Evolutionary conservation across 2,888 invertebrate genomes (phyloP).

Genomic region (Alentia gelatinosa): DNA sequence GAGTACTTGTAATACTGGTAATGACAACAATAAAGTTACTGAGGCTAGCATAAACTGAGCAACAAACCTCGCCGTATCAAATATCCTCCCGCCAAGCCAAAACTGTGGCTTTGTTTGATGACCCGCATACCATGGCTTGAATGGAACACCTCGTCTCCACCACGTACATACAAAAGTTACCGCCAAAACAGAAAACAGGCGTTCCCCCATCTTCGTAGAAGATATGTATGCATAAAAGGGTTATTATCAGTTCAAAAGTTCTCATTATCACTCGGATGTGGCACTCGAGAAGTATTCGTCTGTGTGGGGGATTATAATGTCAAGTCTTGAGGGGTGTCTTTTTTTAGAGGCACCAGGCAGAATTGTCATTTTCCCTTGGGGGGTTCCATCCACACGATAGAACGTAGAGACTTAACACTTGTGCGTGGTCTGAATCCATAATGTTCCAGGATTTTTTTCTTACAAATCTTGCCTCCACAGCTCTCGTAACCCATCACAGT

Average conservation of each 20-base stretch:
- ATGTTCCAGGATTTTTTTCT: neutral
- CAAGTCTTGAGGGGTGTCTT: neutral
- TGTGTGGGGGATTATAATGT: neutral
- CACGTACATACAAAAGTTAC: neutral
- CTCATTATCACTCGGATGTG: neutral
- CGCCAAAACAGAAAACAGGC: conserved; percentile 40
- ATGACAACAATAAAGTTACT: neutral
- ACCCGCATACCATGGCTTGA: neutral
- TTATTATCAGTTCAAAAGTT: neutral
- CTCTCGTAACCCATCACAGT: neutral
- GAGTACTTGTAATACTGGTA: neutral
- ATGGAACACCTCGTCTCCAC: neutral
- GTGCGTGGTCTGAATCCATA: neutral
- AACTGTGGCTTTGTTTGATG: neutral
- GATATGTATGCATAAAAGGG: conserved; percentile 38
- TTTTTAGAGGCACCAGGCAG: neutral
- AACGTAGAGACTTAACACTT: neutral
- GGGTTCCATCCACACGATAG: too few species aligned
- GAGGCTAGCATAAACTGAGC: neutral
- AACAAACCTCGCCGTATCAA: neutral
- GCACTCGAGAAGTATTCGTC: neutral
- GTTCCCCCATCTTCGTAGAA: conserved; percentile 24
- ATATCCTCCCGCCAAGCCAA: neutral
- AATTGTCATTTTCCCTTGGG: neutral
- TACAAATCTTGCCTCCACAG: neutral